Evolutionary conservation across 2,888 invertebrate species (phyloP).

Genomic region (Drosophila nr. perissopoda): DNA sequence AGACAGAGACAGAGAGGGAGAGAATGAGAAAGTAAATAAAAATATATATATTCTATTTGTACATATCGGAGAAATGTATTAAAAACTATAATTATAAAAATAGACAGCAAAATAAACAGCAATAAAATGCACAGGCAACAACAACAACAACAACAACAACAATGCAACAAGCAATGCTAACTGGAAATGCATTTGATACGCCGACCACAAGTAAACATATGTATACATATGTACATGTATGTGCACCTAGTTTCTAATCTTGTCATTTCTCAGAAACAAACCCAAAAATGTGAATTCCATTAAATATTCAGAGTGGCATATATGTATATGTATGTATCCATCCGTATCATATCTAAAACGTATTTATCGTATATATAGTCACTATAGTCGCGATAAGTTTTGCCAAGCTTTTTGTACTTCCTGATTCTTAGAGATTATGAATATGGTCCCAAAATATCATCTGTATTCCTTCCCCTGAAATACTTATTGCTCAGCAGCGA

Average conservation of each 20-base stretch:
- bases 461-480: background rate
- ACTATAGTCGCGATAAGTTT: background rate
- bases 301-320: background rate
- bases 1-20: background rate
- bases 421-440: background rate
- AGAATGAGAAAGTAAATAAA: background rate
- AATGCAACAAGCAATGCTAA: background rate
- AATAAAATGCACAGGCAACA: slow-evolving; percentile 15
- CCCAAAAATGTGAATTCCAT: background rate
- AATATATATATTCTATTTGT: background rate
- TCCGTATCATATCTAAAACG: background rate
- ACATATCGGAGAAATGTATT: background rate
- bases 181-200: slow-evolving; percentile 7
- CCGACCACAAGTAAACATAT: background rate
- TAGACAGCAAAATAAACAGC: slow-evolving; percentile 2
- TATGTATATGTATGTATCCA: background rate
- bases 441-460: background rate
- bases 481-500: background rate
- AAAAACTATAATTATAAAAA: background rate
- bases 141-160: background rate
- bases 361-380: background rate
- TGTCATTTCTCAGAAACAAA: background rate
- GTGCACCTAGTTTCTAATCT: background rate
- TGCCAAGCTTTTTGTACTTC: background rate
- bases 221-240: background rate